Evolutionary conservation across 1,140 invertebrate genomes (phyloP), one percentile per base, ranked within the genome.

Genomic region (Lasioglossum albipes): DNA sequence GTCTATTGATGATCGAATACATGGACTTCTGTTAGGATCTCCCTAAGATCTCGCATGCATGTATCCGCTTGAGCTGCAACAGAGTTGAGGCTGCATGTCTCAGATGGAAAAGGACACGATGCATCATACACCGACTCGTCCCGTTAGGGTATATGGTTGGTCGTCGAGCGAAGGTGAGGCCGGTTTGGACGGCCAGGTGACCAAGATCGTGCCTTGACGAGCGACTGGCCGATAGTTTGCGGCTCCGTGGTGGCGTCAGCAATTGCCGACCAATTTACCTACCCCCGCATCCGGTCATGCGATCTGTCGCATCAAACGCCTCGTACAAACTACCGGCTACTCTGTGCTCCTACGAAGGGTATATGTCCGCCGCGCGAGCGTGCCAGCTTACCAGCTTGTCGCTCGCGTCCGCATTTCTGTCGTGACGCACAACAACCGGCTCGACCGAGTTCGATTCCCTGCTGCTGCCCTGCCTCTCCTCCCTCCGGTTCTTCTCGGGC

Each of bases 261-360:
- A 93, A 93, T 93, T 93, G 92, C 91, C 89, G 90, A 90, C 90
- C 91, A 93, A 93, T 93, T 93, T 93, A 93, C 93, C 92, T 93
- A 93, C 92, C 92, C 92, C 92, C 91, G 90, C 93, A 93, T 93
- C 93, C 93, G 92, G 93, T 93, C 92, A 92, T 93, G 91, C 91
- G 90, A 92, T 92, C 89, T 90, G 88, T 91, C 88, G 90, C 90
- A 91, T 92, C 89, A 92, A 92, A 93, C 86, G 88, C 89, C 85
- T 84, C 85, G 78, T 74, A 78, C 85, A 78, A 86, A 80, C 85
- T 77, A 77, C 61, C 67, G 69, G 76, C 84, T 80, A 59, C 84
- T 80, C 77, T 76, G 76, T 76, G 82, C 77, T 74, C 12, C 41
- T 73, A n/a, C 2, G 42, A 67, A 74, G 77, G 77, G 71, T 79